A percentile compares a stretch with the other conserved stretches of the same genome.
Evolutionary conservation across 2,797 vertebrate genomes (phyloP).

Genomic region (Gallirallus australis): DNA sequence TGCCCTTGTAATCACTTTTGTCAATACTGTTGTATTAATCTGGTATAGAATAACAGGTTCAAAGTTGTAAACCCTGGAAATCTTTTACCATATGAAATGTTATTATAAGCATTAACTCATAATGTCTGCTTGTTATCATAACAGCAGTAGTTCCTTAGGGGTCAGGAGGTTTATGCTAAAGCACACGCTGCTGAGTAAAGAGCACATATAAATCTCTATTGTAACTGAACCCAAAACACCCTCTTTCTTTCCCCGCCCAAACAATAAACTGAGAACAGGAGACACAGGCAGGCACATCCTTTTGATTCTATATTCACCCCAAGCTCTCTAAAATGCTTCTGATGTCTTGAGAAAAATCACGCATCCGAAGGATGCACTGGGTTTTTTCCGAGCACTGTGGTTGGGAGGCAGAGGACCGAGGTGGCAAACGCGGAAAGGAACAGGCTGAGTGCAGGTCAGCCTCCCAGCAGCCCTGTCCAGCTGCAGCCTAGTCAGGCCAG

Average conservation of each 20-base stretch:
- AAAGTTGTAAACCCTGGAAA: constrained; percentile 79
- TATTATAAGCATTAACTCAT: constrained; percentile 61
- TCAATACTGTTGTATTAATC: constrained; percentile 69
- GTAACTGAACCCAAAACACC: constrained; percentile 11
- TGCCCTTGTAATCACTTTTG: constrained; percentile 51
- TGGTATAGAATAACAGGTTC: constrained; percentile 72
- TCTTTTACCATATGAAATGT: constrained; percentile 72
- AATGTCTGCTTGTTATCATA: constrained; percentile 17
- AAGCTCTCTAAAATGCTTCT: neutral
- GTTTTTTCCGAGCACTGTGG: neutral
- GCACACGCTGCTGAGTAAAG: neutral
- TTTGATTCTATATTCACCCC: neutral
- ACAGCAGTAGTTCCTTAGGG: neutral
- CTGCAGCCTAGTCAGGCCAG: neutral
- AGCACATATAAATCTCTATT: neutral
- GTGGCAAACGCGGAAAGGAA: neutral
- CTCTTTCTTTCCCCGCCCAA: neutral
- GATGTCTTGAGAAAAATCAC: neutral
- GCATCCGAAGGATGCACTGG: neutral
- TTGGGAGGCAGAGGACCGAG: neutral
- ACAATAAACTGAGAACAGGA: neutral
- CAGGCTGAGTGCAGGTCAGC: neutral
- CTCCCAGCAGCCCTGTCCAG: fast-evolving
- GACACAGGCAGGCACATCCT: fast-evolving
- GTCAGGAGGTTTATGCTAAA: neutral